Evolutionary conservation across 2,113 vertebrate species (phyloP), one percentile per base, ranked within the genome.

Genomic region (Choloepus hoffmanni): DNA sequence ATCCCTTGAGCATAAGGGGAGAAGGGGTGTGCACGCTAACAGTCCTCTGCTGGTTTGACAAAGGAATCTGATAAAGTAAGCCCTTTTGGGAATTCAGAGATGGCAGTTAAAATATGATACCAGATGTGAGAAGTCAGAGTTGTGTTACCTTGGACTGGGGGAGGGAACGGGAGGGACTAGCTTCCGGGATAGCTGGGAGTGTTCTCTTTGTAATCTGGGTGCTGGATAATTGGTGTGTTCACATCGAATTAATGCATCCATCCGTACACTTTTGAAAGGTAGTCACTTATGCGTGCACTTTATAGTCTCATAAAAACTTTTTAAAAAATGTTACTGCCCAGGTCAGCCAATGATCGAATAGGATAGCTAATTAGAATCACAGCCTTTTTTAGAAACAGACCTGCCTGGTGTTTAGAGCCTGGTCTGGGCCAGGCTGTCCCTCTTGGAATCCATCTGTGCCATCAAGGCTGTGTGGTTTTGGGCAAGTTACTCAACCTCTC

Each of bases 11-110:
- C 26, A 19, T 5, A 5, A n/a, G 85, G 40, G 26, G 28, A 9
- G 58, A 43, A 45, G 45, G 53, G 6, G 15, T 1, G 0, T 6
- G 12, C 0, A 0, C 23, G 21, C 14, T 12, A 8, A 5, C 0
- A 3, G 24, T 0, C 28, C 62, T 43, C 50, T 9, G 0, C 6
- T 50, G 62, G 36, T 7, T 73, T 63, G 30, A 70, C 14, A 26
- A 60, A 63, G 36, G 62, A 36, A 26, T 45, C 63, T 12, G 24
- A 18, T 36, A 55, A 55, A 58, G 45, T 24, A 4, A 5, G 24
- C 18, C 77, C 15, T 77, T 68, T 76, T n/a, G 45, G 68, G 53
- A n/a, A 91, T 63, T 65, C 84, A 72, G 89, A 94, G 63, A 77
- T 48, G 55, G 53, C 36, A 16, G 40, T 68, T 72, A 78, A 70